Evolutionary conservation across 2,113 vertebrate species (phyloP), one percentile per base, ranked within the genome.

Genomic region (Carlito syrichta): DNA sequence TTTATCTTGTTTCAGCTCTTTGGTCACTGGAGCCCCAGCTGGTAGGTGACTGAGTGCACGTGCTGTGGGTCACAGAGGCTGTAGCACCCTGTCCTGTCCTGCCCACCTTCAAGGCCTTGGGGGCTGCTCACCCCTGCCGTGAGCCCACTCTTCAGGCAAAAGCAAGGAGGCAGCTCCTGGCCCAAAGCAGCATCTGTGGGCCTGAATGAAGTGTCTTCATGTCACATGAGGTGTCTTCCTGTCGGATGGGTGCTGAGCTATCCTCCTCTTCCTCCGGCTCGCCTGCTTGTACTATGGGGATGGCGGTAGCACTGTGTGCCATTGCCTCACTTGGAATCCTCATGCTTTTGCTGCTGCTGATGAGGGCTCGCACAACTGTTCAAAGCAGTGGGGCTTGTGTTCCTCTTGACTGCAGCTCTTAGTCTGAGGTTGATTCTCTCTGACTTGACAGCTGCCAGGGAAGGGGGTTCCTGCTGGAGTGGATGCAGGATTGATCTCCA

Each of bases 211-310:
- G n/a, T n/a, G n/a, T n/a, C n/a, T n/a, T n/a, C n/a, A n/a, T n/a
- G n/a, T n/a, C n/a, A n/a, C 25, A n/a, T 23, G 3, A 3, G 32
- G 38, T 2, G 3, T 27, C 3, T 38, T 58, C 32, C 3, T 20
- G 30, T 25, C 78, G 23, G 38, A 5, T 19, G 32, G 22, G 19
- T n/a, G 32, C 45, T 54, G 45, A 54, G 52, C 45, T 10, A 5
- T 52, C 38, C 17, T 12, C 13, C 20, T 81, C n/a, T n/a, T n/a
- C n/a, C 76, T 27, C 9, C 40, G 48, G 50, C n/a, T 43, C 25
- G 1, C 25, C 30, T 7, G 30, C 30, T 30, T 48, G 27, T 8
- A 25, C 14, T 40, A 9, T 50, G 8, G 74, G 60, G 52, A 22
- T 32, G 11, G 22, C 35, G 27, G 56, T 14, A 3, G 71, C 74